phyloP scores from a whole-genome alignment of 2,888 invertebrate species.

The Brenthis hecate region DNA sequence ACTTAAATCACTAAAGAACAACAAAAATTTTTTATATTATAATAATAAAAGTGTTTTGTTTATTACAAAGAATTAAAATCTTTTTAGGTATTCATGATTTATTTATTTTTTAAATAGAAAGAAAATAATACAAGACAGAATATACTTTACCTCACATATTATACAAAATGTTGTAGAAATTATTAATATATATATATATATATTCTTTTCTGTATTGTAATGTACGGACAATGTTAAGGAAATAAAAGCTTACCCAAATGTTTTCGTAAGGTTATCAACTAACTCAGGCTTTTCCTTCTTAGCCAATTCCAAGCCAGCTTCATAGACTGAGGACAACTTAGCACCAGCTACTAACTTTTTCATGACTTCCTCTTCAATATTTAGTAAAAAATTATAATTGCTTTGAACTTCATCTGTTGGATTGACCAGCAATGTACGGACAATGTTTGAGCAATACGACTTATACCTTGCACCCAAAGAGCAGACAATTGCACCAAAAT shows the following conservation, averaged over 20 bases:
- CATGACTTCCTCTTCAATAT: constrained; percentile 94
- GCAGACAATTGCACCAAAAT: constrained; percentile 98
- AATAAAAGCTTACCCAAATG: constrained; percentile 86
- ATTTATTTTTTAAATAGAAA: too few species aligned
- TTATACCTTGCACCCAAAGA: constrained; percentile 97
- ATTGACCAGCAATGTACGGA: constrained; percentile 97
- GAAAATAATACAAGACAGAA: too few species aligned
- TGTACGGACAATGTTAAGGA: too few species aligned
- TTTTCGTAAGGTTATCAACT: constrained; percentile 95
- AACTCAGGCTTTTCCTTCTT: constrained; percentile 93
- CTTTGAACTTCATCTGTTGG: constrained; percentile 90
- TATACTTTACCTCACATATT: too few species aligned
- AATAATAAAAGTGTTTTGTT: too few species aligned
- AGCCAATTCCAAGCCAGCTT: constrained; percentile 89
- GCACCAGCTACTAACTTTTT: constrained; percentile 91
- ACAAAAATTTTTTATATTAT: too few species aligned
- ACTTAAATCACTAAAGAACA: not conserved
- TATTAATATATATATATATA: not conserved
- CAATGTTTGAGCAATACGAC: constrained; percentile 98
- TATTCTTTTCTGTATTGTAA: too few species aligned
- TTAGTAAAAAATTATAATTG: constrained; percentile 95
- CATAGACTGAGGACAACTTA: constrained; percentile 93
- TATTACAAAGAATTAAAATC: too few species aligned
- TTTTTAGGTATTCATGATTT: too few species aligned
- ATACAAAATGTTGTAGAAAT: not conserved